phyloP scores from a whole-genome alignment of 1,140 invertebrate species.

The Drosophila pallidifrons region DNA sequence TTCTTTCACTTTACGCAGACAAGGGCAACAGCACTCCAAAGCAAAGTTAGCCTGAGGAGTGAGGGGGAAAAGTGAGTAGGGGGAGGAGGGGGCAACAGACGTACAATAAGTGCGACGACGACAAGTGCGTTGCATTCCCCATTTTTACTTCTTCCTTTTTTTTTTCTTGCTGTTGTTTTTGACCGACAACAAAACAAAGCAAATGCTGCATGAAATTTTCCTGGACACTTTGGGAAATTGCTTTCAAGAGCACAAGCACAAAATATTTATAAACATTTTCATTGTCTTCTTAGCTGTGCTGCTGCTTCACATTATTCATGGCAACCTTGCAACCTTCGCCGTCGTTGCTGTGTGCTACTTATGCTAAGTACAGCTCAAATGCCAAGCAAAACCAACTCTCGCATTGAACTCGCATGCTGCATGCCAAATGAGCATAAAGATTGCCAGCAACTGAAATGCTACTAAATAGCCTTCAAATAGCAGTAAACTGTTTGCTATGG shows the following conservation, averaged over 20 bases:
- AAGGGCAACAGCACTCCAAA: not conserved
- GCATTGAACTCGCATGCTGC: not conserved
- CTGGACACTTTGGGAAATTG: slow-evolving; percentile 57
- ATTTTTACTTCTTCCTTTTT: slow-evolving; percentile 16
- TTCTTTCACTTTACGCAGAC: slow-evolving; percentile 57
- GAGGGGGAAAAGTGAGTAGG: not conserved
- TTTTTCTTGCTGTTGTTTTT: too few species aligned
- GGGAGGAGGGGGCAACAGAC: slow-evolving; percentile 8
- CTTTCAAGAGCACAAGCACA: slow-evolving; percentile 41
- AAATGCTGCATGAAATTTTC: slow-evolving; percentile 74
- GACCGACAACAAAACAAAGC: not conserved
- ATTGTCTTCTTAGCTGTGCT: slow-evolving; percentile 41
- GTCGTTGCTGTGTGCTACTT: slow-evolving; percentile 7
- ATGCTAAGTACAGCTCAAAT: slow-evolving; percentile 23
- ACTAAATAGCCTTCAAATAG: not conserved
- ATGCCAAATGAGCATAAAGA: not conserved
- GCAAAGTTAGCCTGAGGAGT: not conserved
- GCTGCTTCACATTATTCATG: slow-evolving; percentile 31
- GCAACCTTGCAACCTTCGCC: slow-evolving; percentile 22
- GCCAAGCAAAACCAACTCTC: not conserved
- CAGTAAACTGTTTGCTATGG: too few species aligned
- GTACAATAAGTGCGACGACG: slow-evolving; percentile 46
- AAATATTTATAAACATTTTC: slow-evolving; percentile 54
- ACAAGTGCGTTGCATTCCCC: slow-evolving; percentile 66
- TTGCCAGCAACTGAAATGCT: too few species aligned